Percentiles rank a stretch among this genome's conserved stretches.
These are phyloP conservation scores for Eupithecia centaureata DNA, from an alignment of 2,888 invertebrate species.

Conservation along the genomic window DNA sequence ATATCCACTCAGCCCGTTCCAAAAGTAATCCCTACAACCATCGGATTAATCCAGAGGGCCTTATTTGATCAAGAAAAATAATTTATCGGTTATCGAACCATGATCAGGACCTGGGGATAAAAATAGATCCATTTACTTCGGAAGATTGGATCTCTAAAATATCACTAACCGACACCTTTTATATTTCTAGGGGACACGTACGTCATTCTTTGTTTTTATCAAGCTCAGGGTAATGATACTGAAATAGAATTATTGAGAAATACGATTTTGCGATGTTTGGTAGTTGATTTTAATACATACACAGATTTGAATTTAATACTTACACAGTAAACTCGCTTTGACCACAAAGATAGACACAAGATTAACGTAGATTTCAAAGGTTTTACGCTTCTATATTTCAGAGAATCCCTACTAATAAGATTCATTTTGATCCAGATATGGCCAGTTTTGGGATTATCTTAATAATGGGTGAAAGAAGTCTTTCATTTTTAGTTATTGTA, in stretches of 20 bases:
- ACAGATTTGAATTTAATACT: no score
- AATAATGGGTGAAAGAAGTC: no score
- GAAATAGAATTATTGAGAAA: background rate
- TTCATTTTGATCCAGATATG: no score
- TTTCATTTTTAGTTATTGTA: no score
- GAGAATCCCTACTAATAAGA: no score
- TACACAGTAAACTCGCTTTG: no score
- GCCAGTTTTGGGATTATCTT: no score
- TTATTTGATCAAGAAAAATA: background rate
- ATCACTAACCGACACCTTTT: background rate
- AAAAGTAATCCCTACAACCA: background rate
- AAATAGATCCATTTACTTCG: background rate
- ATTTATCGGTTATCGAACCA: background rate
- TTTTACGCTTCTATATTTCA: no score
- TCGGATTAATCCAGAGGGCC: background rate
- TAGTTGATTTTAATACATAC: background rate
- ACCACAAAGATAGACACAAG: no score
- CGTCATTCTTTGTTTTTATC: background rate
- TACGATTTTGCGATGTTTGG: background rate
- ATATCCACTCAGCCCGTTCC: background rate
- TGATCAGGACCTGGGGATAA: background rate
- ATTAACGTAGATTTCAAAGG: no score
- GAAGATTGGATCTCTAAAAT: background rate
- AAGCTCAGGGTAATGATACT: background rate
- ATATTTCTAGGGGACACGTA: no score